Evolutionary conservation across 2,888 invertebrate genomes (phyloP).

Genomic region (Microchrysa polita): DNA sequence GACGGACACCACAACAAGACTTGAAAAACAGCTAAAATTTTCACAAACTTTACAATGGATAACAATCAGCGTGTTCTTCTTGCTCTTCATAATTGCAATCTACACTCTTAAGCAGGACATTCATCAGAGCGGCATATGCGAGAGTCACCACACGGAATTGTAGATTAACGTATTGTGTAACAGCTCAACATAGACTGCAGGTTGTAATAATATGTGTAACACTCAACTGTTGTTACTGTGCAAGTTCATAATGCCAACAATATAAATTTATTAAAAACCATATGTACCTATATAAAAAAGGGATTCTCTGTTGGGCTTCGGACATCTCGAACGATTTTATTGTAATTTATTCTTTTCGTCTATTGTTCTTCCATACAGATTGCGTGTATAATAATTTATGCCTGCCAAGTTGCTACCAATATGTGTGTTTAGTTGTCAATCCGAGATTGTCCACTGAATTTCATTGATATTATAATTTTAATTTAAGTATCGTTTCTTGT

Average conservation of each 20-base stretch:
- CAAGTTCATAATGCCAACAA: conserved; percentile 17
- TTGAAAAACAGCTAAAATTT: conserved; percentile 66
- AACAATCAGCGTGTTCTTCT: conserved; percentile 65
- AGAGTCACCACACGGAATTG: conserved; percentile 43
- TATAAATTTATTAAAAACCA: not conserved
- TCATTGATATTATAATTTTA: too few relatives aligned
- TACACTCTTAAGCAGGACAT: conserved; percentile 64
- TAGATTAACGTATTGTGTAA: not conserved
- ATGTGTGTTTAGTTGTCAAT: too few relatives aligned
- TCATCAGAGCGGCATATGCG: conserved; percentile 41
- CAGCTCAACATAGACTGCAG: not conserved
- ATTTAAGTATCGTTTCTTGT: too few relatives aligned
- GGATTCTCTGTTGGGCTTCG: not conserved
- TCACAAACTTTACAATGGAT: conserved; percentile 67
- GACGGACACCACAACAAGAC: conserved; percentile 59
- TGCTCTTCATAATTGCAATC: conserved; percentile 63
- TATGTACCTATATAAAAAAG: not conserved
- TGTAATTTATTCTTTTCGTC: too few relatives aligned
- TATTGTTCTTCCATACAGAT: too few relatives aligned
- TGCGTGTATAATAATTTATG: too few relatives aligned
- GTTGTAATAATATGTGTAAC: not conserved
- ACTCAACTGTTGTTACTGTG: conserved; percentile 25
- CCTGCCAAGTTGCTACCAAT: too few relatives aligned
- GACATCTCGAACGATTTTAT: too few relatives aligned
- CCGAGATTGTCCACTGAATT: too few relatives aligned